A percentile compares a stretch with the other conserved stretches of the same genome.
These are phyloP conservation scores for Lutjanus erythropterus DNA, from an alignment of 2,113 vertebrate species.

Conservation along the genomic window DNA sequence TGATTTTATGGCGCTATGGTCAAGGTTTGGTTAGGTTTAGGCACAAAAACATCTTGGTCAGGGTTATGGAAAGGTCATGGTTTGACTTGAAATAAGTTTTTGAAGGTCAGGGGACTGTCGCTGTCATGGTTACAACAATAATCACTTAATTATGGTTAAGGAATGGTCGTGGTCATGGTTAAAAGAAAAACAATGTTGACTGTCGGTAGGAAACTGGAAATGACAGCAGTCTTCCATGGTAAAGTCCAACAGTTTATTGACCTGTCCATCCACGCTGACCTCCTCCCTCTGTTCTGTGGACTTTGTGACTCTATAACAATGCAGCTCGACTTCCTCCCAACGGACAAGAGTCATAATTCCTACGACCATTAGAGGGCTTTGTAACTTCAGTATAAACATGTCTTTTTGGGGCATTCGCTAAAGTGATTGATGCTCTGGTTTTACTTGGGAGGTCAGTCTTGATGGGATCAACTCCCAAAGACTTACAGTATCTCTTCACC, in stretches of 20 bases:
- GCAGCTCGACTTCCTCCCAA: background rate
- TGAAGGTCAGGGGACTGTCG: background rate
- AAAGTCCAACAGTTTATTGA: conserved; percentile 17
- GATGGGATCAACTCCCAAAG: background rate
- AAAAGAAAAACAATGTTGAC: background rate
- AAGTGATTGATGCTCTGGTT: background rate
- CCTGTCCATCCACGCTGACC: background rate
- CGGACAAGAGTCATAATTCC: background rate
- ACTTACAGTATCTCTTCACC: background rate
- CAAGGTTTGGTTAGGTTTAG: background rate
- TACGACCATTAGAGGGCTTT: background rate
- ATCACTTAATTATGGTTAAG: background rate
- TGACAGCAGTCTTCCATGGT: background rate
- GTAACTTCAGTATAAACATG: background rate
- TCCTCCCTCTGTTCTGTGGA: conserved; percentile 5
- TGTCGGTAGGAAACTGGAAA: background rate
- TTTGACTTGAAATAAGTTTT: background rate
- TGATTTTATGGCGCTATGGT: background rate
- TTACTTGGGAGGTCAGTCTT: background rate
- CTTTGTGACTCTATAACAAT: background rate
- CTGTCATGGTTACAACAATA: conserved; percentile 11
- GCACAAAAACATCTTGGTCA: background rate
- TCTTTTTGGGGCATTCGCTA: background rate
- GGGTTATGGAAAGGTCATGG: background rate
- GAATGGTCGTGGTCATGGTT: background rate